phyloP scores from a whole-genome alignment of 1,140 invertebrate species.

The Reticulitermes speratus region DNA sequence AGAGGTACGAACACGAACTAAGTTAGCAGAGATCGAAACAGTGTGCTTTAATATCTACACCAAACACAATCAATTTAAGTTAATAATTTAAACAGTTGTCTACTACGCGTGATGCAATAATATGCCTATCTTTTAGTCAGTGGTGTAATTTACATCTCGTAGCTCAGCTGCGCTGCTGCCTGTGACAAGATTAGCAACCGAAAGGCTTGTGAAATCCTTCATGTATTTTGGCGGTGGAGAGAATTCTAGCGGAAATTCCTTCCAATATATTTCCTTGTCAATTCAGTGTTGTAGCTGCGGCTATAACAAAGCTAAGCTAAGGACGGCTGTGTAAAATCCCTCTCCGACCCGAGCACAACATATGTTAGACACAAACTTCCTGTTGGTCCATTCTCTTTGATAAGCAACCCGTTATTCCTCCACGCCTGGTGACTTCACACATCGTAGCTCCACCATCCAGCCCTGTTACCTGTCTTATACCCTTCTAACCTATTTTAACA shows the following conservation, averaged over 20 bases:
- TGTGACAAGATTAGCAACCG: too few species aligned
- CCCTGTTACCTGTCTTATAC: not conserved
- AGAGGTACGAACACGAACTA: too few species aligned
- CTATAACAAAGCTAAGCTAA: too few species aligned
- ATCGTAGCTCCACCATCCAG: not conserved
- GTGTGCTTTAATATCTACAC: too few species aligned
- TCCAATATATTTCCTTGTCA: not conserved
- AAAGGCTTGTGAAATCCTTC: not conserved
- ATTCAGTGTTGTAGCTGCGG: not conserved
- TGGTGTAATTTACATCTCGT: too few species aligned
- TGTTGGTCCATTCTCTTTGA: conserved; percentile 12
- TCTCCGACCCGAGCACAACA: not conserved
- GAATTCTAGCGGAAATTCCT: not conserved
- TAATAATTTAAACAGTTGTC: too few species aligned
- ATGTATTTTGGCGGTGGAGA: not conserved
- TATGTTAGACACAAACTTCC: not conserved
- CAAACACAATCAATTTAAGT: too few species aligned
- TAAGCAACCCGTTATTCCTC: not conserved
- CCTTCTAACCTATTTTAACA: conserved; percentile 15
- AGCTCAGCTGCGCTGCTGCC: too few species aligned
- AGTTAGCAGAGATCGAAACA: too few species aligned
- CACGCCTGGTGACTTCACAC: not conserved
- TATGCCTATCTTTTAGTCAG: too few species aligned
- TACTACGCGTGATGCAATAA: too few species aligned
- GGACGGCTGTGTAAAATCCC: not conserved